These are phyloP conservation scores for Cataglyphis hispanica DNA, from an alignment of 1,140 invertebrate species.

Conservation along the genomic window DNA sequence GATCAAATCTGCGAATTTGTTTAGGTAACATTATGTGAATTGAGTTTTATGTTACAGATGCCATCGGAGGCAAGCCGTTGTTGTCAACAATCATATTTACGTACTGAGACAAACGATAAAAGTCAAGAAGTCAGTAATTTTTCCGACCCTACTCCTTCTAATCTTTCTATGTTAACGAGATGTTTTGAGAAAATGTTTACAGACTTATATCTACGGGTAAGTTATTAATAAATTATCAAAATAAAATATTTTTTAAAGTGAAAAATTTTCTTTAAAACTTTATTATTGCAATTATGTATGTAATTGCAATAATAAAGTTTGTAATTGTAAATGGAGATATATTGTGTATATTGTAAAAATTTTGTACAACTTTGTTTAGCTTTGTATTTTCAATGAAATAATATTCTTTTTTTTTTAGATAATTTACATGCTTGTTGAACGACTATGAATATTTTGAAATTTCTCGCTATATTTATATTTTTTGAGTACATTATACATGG, in stretches of 20 bases:
- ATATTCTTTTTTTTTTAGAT: no score
- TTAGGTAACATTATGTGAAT: neutral
- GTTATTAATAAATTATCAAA: slow-evolving; percentile 29
- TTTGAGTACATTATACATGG: neutral
- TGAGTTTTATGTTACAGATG: slow-evolving; percentile 32
- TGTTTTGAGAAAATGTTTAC: slow-evolving; percentile 91
- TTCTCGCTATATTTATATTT: slow-evolving; percentile 2
- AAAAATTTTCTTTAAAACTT: slow-evolving; percentile 11
- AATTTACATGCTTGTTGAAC: neutral
- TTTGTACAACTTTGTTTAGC: no score
- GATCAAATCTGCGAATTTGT: neutral
- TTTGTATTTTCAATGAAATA: no score
- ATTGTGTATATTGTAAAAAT: no score
- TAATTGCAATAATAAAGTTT: no score
- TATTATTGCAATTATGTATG: neutral
- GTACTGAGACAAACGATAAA: slow-evolving; percentile 75
- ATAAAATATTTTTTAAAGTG: no score
- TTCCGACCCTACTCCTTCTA: slow-evolving; percentile 78
- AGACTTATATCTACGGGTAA: slow-evolving; percentile 85
- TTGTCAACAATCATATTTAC: slow-evolving; percentile 70
- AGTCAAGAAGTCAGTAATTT: slow-evolving; percentile 79
- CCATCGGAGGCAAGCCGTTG: slow-evolving; percentile 76
- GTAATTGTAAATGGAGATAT: no score
- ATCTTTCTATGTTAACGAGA: slow-evolving; percentile 89
- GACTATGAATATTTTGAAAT: neutral